Evolutionary conservation across 2,113 vertebrate genomes (phyloP).

Genomic region (Ptilonorhynchus violaceus): DNA sequence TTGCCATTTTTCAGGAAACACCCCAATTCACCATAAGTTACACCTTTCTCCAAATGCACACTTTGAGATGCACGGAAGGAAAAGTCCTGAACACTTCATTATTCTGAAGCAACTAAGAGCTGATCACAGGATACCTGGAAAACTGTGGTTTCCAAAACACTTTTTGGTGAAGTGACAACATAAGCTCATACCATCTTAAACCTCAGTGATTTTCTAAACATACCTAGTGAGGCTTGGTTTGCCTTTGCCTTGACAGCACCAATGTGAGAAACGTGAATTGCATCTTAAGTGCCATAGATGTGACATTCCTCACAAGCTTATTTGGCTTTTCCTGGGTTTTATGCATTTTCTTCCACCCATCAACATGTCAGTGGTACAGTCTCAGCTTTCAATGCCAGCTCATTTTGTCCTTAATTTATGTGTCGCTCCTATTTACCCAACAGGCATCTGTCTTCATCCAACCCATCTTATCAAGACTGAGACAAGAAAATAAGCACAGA

Average conservation of each 20-base stretch:
- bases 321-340: not conserved
- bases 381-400: not conserved
- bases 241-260: not conserved
- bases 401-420: not conserved
- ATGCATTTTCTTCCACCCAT: not conserved
- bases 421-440: not conserved
- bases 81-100: not conserved
- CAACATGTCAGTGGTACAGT: not conserved
- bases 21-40: not conserved
- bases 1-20: not conserved
- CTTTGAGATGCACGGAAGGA: not conserved
- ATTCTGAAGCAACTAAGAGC: not conserved
- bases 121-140: not conserved
- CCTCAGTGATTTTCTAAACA: not conserved
- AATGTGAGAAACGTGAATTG: not conserved
- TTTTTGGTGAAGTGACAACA: not conserved
- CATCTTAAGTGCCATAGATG: not conserved
- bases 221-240: not conserved
- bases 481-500: not conserved
- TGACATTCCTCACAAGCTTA: not conserved
- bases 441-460: not conserved
- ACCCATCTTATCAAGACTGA: not conserved
- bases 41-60: not conserved
- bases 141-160: not conserved
- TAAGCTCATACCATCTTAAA: not conserved